Evolutionary conservation across 2,113 vertebrate genomes (phyloP).

Genomic region (Microtus ochrogaster): DNA sequence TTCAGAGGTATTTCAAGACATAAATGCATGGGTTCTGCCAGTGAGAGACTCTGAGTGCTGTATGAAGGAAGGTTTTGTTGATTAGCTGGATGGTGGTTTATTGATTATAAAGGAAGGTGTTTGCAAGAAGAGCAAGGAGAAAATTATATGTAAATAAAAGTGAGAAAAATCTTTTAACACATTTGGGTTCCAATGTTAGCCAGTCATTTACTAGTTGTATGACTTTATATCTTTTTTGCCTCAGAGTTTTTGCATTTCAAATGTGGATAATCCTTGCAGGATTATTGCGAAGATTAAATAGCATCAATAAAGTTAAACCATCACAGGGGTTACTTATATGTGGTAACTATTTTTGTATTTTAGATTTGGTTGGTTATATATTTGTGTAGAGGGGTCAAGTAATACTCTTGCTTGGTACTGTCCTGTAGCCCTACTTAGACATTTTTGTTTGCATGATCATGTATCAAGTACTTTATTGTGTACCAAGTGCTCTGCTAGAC

Average conservation of each 20-base stretch:
- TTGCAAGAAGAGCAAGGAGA: conserved; percentile 48
- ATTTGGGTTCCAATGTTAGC: conserved; percentile 10
- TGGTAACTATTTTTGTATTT: conserved; percentile 58
- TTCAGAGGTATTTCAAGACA: conserved; percentile 49
- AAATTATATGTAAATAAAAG: conserved; percentile 57
- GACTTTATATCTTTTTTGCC: not conserved
- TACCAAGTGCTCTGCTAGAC: not conserved
- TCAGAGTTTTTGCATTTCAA: conserved; percentile 21
- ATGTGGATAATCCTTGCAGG: conserved; percentile 39
- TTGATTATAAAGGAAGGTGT: conserved; percentile 13
- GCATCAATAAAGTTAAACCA: not conserved
- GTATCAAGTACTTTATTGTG: conserved; percentile 25
- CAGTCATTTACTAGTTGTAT: conserved; percentile 56
- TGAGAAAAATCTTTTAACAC: conserved; percentile 51
- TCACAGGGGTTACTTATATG: conserved; percentile 8
- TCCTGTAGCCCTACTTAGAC: conserved; percentile 43
- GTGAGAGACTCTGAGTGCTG: conserved; percentile 6
- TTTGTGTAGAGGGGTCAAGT: conserved; percentile 25
- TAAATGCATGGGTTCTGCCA: conserved; percentile 49
- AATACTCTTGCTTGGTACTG: conserved; percentile 27
- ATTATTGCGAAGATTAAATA: conserved; percentile 43
- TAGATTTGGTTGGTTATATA: conserved; percentile 49
- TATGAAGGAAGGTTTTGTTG: conserved; percentile 50
- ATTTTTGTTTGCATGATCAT: conserved; percentile 29
- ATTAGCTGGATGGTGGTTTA: conserved; percentile 26